These are phyloP conservation scores for Caenorhabditis wallacei DNA, from an alignment of 2,888 invertebrate species.

Conservation along the genomic window DNA sequence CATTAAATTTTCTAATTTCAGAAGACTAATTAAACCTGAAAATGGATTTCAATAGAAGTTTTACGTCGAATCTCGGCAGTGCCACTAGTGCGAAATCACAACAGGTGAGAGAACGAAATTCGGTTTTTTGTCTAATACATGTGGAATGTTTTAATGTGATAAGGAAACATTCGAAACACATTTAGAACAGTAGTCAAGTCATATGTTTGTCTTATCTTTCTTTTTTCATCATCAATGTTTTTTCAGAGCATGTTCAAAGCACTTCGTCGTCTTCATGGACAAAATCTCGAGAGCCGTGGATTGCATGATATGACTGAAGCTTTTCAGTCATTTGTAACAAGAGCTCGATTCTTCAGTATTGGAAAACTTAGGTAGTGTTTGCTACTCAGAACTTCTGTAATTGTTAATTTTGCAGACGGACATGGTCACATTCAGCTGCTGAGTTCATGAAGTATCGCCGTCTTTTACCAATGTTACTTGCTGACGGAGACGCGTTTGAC, in stretches of 20 bases:
- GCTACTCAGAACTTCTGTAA: neutral
- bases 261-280: constrained; percentile 82
- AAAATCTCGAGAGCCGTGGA: constrained; percentile 82
- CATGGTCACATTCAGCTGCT: constrained; percentile 83
- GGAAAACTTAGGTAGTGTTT: constrained; percentile 78
- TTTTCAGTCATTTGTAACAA: constrained; percentile 82
- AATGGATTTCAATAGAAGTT: constrained; percentile 66
- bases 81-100: constrained; percentile 51
- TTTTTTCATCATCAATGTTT: neutral
- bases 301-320: constrained; percentile 83
- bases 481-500: constrained; percentile 78
- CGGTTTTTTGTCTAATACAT: constrained; percentile 24
- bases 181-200: constrained; percentile 13
- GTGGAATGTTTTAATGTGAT: constrained; percentile 42
- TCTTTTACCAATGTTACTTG: constrained; percentile 82
- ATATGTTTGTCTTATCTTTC: constrained; percentile 2
- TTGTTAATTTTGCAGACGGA: constrained; percentile 74
- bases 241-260: constrained; percentile 79
- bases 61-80: constrained; percentile 57
- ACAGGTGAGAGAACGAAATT: constrained; percentile 46
- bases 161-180: constrained; percentile 38
- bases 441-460: constrained; percentile 83
- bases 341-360: constrained; percentile 82
- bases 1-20: constrained; percentile 9
- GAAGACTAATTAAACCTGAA: constrained; percentile 21